phyloP scores from a whole-genome alignment of 2,888 invertebrate species.

The Lochmaea crataegi region DNA sequence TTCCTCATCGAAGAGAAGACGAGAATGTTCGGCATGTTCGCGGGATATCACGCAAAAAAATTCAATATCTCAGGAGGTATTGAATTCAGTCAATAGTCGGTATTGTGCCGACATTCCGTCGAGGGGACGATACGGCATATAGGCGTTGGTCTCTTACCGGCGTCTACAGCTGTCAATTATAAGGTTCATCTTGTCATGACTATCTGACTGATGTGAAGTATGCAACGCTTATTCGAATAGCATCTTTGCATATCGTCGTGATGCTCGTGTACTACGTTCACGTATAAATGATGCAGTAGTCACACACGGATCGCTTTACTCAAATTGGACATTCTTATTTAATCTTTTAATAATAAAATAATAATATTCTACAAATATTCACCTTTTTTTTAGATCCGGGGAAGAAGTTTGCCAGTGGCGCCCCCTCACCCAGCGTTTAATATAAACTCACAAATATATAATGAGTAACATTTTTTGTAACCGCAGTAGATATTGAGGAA shows the following conservation, averaged over 20 bases:
- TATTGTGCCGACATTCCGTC: constrained; percentile 57
- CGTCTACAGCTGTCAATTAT: constrained; percentile 62
- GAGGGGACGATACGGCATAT: constrained; percentile 28
- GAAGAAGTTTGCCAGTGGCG: no score
- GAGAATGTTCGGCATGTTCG: constrained; percentile 58
- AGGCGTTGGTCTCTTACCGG: constrained; percentile 40
- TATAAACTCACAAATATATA: no score
- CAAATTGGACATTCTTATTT: neutral
- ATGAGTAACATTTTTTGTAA: no score
- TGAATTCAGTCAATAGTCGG: constrained; percentile 60
- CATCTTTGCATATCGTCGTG: constrained; percentile 42
- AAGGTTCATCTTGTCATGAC: constrained; percentile 58
- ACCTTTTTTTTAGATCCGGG: no score
- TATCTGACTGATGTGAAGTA: constrained; percentile 60
- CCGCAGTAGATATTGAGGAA: no score
- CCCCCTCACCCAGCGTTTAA: no score
- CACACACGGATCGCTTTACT: neutral
- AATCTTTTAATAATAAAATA: neutral
- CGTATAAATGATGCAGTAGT: neutral
- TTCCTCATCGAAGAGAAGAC: constrained; percentile 60
- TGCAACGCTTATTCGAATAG: constrained; percentile 60
- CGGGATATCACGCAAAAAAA: constrained; percentile 62
- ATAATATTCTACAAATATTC: no score
- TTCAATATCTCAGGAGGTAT: constrained; percentile 62
- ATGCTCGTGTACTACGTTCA: neutral